phyloP scores from a whole-genome alignment of 1,140 invertebrate species.

The Drosophila albomicans region DNA sequence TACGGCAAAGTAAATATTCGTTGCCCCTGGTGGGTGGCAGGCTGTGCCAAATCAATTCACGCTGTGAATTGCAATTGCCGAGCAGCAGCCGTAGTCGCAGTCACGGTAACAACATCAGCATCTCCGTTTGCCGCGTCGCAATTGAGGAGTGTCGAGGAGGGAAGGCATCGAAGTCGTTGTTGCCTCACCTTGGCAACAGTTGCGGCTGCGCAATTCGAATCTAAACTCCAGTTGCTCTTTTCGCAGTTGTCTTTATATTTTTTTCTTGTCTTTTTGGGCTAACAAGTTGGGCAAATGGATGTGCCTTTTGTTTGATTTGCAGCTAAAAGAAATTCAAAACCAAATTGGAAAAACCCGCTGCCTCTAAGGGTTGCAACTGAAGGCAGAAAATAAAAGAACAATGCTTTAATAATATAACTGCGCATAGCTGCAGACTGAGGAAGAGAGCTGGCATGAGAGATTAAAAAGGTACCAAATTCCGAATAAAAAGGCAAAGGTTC shows the following conservation, averaged over 20 bases:
- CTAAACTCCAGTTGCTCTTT: conserved; percentile 52
- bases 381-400: conserved; percentile 67
- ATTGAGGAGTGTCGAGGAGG: conserved; percentile 10
- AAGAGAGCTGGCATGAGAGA: conserved; percentile 36
- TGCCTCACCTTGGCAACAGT: conserved; percentile 48
- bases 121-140: conserved; percentile 25
- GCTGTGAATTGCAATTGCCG: conserved; percentile 56
- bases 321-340: conserved; percentile 66
- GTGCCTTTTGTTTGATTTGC: conserved; percentile 59
- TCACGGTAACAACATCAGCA: neutral
- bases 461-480: conserved; percentile 83
- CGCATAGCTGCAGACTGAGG: conserved; percentile 29
- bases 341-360: conserved; percentile 54
- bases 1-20: conserved; percentile 61
- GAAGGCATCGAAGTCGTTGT: neutral
- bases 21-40: conserved; percentile 39
- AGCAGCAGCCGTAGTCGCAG: neutral
- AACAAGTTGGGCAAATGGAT: conserved; percentile 44
- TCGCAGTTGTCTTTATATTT: conserved; percentile 43
- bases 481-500: conserved; percentile 80
- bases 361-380: conserved; percentile 60
- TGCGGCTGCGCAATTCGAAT: conserved; percentile 64
- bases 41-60: conserved; percentile 74
- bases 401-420: conserved; percentile 76
- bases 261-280: conserved; percentile 25